Base-by-base conservation (phyloP, 2,888 invertebrate genomes). In the Lottia scabra region DNA sequence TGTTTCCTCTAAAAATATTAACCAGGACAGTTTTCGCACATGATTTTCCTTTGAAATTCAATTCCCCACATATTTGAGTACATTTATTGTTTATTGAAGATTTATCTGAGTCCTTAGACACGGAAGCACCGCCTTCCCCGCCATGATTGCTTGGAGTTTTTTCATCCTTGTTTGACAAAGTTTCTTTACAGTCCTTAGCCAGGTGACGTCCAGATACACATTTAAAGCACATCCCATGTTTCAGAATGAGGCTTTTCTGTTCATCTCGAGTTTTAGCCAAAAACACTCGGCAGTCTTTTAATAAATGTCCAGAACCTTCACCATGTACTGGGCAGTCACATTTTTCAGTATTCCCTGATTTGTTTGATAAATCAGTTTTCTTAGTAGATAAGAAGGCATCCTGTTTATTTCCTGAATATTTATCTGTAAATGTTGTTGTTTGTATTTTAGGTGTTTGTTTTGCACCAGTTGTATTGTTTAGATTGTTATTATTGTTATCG, bases 1-100 rank as follows among this genome's bases (percentile, higher is more conserved):
- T 73, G 10, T 26, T 8, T 16, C 45, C 65, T 16, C 48, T 66
- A 44, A 30, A 73, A 10, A 77, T 63, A 8, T 70, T n/a, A 12
- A 74, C 75, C 15, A 73, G 23, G 1, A 74, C 19, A 0, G 63
- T 72, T 62, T 78, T 74, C 3, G 56, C 48, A 56, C 74, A 78
- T 0, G 78, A 78, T 43, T 66, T 69, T 19, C 72, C 72, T 38
- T 15, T 26, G 23, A n/a, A n/a, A n/a, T n/a, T n/a, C n/a, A 68
- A 64, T n/a, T n/a, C n/a, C n/a, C n/a, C n/a, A n/a, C n/a, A n/a
- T n/a, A n/a, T n/a, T n/a, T n/a, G n/a, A 44, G 67, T 67, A 62
- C 73, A 75, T 23, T 68, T 73, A 48, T 65, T 43, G 13, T n/a
- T n/a, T n/a, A n/a, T n/a, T n/a, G n/a, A n/a, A n/a, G n/a, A n/a